Base-by-base conservation (phyloP, 2,888 invertebrate genomes). In the Idaea aversata region DNA sequence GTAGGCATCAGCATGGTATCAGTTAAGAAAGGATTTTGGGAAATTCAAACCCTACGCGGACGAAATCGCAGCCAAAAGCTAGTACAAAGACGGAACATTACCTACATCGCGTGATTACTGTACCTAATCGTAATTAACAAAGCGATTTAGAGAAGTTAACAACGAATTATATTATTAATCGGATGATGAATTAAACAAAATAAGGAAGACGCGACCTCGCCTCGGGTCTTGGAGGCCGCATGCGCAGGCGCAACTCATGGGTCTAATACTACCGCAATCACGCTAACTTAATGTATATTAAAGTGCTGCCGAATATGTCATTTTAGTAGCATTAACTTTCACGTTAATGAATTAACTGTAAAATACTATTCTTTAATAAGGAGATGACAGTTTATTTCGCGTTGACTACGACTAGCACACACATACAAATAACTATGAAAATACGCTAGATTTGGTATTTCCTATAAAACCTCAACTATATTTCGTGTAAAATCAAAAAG, bases 141-240 rank as follows among this genome's bases (percentile, higher is more conserved):
- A 7, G 47, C 13, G 47, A 47, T 47, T 47, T 13, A 47, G 47
- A 47, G 47, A 47, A 47, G 47, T 47, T 47, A 47, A 34, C 34
- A 59, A 25, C 34, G 34, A 59, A 25, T 59, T 6, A 59, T 34
- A 59, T 25, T 73, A 77, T 72, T 66, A 72, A 76, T 72, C 72
- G 67, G 68, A 73, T 66, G 68, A 78, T 81, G 76, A 77, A 78
- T 78, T 76, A 77, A 76, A 76, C 80, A 82, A 83, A 81, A 83
- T 80, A 76, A 88, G 87, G 88, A 89, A 84, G 87, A 85, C 79
- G 77, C 80, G 86, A 72, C 90, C 90, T 90, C 85, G 85, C 69
- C 62, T 73, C 71, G 73, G 76, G 80, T 76, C 77, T 76, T 77
- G 71, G 81, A 85, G 87, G 87, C 79, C 83, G 73, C 71, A 69